phyloP scores from a whole-genome alignment of 2,888 invertebrate genomes.

The Nasonovia ribisnigri region DNA sequence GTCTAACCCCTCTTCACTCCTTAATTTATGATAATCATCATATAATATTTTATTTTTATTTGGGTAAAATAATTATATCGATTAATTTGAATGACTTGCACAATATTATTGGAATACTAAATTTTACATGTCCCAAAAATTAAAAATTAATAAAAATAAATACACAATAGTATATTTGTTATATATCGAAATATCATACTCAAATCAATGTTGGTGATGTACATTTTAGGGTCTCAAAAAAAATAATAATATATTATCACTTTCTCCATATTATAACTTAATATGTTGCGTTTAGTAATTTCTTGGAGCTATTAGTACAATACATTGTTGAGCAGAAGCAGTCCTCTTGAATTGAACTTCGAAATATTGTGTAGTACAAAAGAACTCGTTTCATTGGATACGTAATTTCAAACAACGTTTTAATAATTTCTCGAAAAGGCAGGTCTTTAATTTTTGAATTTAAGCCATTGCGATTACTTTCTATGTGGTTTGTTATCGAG shows the following conservation, averaged over 20 bases:
- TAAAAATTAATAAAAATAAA: neutral
- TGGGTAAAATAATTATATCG: neutral
- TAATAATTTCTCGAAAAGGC: neutral
- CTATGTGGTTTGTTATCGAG: no score
- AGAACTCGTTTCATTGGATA: neutral
- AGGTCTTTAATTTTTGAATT: neutral
- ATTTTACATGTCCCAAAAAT: neutral
- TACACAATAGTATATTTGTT: neutral
- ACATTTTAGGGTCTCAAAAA: neutral
- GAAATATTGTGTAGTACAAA: neutral
- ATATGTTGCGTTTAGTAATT: neutral
- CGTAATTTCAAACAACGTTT: neutral
- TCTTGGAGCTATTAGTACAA: neutral
- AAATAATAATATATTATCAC: no score
- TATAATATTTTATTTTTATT: neutral
- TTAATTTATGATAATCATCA: no score
- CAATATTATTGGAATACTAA: neutral
- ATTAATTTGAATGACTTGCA: neutral
- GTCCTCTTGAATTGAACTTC: neutral
- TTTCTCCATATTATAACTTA: neutral
- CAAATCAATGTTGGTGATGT: neutral
- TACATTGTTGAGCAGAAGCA: neutral
- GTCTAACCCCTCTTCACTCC: no score
- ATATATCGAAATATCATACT: no score
- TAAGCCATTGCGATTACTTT: neutral